A percentile compares a stretch with the other conserved stretches of the same genome.
Evolutionary conservation across 1,140 invertebrate genomes (phyloP).

Genomic region (Catajapyx aquilonaris): DNA sequence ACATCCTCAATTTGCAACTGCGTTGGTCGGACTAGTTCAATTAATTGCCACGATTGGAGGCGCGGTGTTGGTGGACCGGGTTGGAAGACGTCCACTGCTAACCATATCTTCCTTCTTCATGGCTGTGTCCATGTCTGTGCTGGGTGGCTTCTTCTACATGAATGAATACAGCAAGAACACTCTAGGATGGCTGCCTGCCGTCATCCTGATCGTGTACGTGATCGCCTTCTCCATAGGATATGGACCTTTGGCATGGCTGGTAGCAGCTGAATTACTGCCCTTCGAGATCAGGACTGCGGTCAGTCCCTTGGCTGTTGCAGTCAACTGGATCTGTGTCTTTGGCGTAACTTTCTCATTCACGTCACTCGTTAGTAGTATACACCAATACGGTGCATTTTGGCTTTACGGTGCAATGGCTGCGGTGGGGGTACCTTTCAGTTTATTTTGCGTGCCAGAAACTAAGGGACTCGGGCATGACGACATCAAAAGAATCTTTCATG

Average conservation of each 20-base stretch:
- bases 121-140: conserved; percentile 10
- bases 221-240: conserved; percentile 26
- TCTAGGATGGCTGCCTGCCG: conserved; percentile 22
- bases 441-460: conserved; percentile 28
- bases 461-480: conserved; percentile 30
- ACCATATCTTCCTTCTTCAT: conserved; percentile 19
- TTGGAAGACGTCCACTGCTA: conserved; percentile 22
- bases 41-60: conserved; percentile 26
- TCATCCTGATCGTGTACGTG: conserved; percentile 24
- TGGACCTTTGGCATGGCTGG: conserved; percentile 26
- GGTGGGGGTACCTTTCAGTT: conserved; percentile 20
- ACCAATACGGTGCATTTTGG: conserved; percentile 24
- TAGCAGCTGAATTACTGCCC: conserved; percentile 29
- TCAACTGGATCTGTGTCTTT: conserved; percentile 24
- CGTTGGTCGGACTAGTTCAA: conserved; percentile 38
- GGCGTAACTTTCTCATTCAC: conserved; percentile 25
- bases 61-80: conserved; percentile 21
- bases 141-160: too few species aligned
- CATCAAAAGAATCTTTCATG: conserved; percentile 19
- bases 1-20: conserved; percentile 31
- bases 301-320: conserved; percentile 20
- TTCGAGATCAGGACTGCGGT: conserved; percentile 20
- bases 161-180: too few species aligned
- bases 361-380: conserved; percentile 17
- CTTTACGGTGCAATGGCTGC: conserved; percentile 16